phyloP scores from a whole-genome alignment of 2,797 vertebrate species.

The Tauraco hartlaubi region DNA sequence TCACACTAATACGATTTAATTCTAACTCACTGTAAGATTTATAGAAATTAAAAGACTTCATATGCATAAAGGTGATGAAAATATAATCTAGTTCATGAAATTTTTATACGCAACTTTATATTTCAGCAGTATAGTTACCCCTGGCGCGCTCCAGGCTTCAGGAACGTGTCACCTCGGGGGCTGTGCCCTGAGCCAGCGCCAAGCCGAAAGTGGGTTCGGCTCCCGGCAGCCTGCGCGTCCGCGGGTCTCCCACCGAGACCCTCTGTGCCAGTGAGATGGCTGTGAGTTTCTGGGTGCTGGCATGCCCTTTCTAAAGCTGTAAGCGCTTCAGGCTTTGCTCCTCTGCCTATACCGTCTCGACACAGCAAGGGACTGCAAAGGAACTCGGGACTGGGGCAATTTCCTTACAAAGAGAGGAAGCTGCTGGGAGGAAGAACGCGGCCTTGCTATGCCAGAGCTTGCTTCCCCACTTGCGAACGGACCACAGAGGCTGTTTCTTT shows the following conservation, averaged over 20 bases:
- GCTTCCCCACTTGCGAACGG: accelerated
- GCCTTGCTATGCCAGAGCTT: neutral
- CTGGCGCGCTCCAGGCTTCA: neutral
- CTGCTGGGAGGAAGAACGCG: neutral
- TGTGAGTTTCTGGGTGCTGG: neutral
- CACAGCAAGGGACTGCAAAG: accelerated
- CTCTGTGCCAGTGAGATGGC: accelerated
- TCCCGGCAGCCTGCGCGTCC: accelerated
- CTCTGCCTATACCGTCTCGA: accelerated
- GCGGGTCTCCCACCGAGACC: neutral
- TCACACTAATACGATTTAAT: slow-evolving; percentile 67
- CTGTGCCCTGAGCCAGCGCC: neutral
- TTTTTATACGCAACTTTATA: slow-evolving; percentile 54
- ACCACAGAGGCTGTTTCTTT: neutral
- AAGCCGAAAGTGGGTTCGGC: accelerated
- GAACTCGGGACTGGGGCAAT: neutral
- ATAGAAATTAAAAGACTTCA: slow-evolving; percentile 77
- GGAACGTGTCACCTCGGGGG: neutral
- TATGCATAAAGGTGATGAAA: slow-evolving; percentile 76
- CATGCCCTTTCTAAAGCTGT: neutral
- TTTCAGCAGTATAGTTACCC: slow-evolving; percentile 49
- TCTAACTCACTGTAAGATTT: slow-evolving; percentile 75
- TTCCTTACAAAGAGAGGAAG: neutral
- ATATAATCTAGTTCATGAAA: slow-evolving; percentile 78
- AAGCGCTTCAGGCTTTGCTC: neutral